Conservation (phyloP, 2,888 invertebrate genomes). For the Dynastes tityus region DNA sequence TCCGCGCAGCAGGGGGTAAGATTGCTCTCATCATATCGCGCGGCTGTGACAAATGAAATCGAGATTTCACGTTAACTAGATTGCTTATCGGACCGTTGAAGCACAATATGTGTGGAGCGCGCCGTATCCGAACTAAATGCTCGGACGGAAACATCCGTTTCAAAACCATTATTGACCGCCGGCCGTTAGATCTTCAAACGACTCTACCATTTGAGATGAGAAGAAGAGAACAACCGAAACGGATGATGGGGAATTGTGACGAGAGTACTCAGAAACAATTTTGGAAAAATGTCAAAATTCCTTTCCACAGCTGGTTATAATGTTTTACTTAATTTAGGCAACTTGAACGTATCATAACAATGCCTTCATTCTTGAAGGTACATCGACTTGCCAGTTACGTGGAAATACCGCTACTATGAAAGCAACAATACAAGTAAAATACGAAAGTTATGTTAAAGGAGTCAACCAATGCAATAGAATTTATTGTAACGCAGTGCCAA, state of each 20-base stretch:
- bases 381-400: too few relatives aligned
- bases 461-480: too few relatives aligned
- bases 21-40: constrained; percentile 57
- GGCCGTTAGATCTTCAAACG: constrained; percentile 42
- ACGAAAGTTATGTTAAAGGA: too few relatives aligned
- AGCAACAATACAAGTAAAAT: too few relatives aligned
- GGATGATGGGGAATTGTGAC: background rate
- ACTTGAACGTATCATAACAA: background rate
- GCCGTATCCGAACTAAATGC: constrained; percentile 38
- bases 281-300: too few relatives aligned
- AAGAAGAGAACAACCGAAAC: constrained; percentile 27
- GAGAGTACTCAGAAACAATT: background rate
- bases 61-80: constrained; percentile 62
- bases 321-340: background rate
- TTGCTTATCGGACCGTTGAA: constrained; percentile 61
- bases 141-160: constrained; percentile 52
- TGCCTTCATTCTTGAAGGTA: too few relatives aligned
- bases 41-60: constrained; percentile 61
- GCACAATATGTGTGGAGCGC: constrained; percentile 52
- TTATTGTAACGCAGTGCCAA: too few relatives aligned
- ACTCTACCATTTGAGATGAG: constrained; percentile 5
- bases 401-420: too few relatives aligned
- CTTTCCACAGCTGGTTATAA: too few relatives aligned
- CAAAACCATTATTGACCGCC: constrained; percentile 47
- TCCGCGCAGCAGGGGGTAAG: constrained; percentile 60